A percentile compares a stretch with the other conserved stretches of the same genome.
Conservation (phyloP, 2,888 invertebrate genomes). For the Neoaliturus tenellus region DNA sequence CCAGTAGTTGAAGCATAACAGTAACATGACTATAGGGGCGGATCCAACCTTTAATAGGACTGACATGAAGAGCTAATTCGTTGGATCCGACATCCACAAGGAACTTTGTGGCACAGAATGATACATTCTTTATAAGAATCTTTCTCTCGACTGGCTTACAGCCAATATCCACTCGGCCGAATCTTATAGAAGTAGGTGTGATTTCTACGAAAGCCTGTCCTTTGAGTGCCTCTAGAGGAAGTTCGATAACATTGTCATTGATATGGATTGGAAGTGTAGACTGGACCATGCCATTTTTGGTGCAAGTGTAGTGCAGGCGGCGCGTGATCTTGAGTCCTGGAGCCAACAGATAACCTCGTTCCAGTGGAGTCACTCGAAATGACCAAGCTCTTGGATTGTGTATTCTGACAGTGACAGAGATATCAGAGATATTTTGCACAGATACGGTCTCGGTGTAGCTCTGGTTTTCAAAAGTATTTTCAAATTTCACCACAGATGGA, state of each 20-base stretch:
- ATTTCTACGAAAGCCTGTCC: conserved; percentile 68
- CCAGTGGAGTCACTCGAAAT: conserved; percentile 69
- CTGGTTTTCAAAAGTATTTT: conserved; percentile 72
- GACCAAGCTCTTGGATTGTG: conserved; percentile 71
- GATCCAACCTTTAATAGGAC: conserved; percentile 69
- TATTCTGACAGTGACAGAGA: conserved; percentile 70
- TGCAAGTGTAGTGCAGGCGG: conserved; percentile 70
- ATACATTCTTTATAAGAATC: conserved; percentile 71
- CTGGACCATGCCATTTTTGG: conserved; percentile 64
- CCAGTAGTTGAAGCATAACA: conserved; percentile 71
- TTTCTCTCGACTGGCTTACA: conserved; percentile 70
- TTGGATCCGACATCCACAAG: conserved; percentile 72
- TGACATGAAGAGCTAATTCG: conserved; percentile 69
- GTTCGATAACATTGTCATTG: conserved; percentile 55
- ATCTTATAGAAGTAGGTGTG: conserved; percentile 70
- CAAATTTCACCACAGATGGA: conserved; percentile 71
- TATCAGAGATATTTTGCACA: conserved; percentile 71
- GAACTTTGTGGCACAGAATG: conserved; percentile 71
- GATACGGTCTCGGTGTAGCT: conserved; percentile 69
- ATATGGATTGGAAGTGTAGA: conserved; percentile 61
- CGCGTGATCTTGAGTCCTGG: conserved; percentile 71
- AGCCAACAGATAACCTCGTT: conserved; percentile 68
- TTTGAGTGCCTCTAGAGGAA: conserved; percentile 64
- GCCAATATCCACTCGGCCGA: conserved; percentile 72
- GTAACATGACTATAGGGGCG: conserved; percentile 66